Base-by-base conservation (phyloP, 2,797 vertebrate species). In the Sebastes minor region DNA sequence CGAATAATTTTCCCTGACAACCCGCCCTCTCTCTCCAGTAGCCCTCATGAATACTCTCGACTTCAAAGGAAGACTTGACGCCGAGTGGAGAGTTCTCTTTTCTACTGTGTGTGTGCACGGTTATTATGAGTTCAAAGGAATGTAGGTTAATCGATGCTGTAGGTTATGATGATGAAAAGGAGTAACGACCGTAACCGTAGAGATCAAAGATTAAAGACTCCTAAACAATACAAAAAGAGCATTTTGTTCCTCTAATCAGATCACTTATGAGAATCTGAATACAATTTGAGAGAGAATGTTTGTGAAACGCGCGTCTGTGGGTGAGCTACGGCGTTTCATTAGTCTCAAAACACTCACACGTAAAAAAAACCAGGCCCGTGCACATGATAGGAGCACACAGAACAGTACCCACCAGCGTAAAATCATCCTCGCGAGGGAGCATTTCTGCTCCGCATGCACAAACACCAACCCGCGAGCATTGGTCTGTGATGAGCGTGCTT, bases 21-120 rank as follows among this genome's bases (percentile, higher is more conserved):
- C 56, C n/a, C 25, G 14, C 16, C 55, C 28, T 69, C 69, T 78
- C 10, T 64, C 25, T 75, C 32, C 53, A 82, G 60, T 30, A 63
- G 81, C 66, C 59, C 62, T 86, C 63, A 70, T 80, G 62, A 87
- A 83, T 59, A 49, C 53, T 73, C 55, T 35, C 5, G 71, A 85
- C 82, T 85, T 91, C 80, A 91, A 92, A 90, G 71, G 6, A 46
- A 69, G 53, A 59, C 71, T 70, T 81, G 84, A 86, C 59, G 63
- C 16, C 18, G 27, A 66, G 49, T 23, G 75, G 30, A 63, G 71
- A 63, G 42, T 38, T 22, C 35, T 49, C 60, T 52, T 52, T 69
- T 82, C 60, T 30, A 53, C 33, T 52, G 13, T 4, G 2, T 3
- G 3, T 4, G 42, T 46, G 3, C 38, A 59, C 56, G 22, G 69